phyloP scores from a whole-genome alignment of 2,113 vertebrate genomes.

The Isichthys henryi region DNA sequence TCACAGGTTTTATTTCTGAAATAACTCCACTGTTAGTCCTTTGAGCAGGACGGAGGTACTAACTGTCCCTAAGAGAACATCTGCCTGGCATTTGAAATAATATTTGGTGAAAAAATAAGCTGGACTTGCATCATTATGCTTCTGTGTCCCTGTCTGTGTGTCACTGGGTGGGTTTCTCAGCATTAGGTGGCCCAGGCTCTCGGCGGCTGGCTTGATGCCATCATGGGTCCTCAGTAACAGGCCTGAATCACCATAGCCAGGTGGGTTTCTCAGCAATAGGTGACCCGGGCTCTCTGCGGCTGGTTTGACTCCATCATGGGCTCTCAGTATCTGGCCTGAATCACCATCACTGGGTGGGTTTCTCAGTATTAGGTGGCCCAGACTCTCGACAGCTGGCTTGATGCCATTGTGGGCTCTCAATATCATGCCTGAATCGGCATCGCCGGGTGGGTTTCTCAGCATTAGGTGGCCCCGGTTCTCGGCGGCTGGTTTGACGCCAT shows the following conservation, averaged over 20 bases:
- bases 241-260: neutral
- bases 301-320: neutral
- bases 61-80: neutral
- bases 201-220: neutral
- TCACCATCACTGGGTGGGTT: neutral
- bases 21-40: neutral
- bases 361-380: neutral
- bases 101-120: neutral
- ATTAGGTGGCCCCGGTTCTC: neutral
- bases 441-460: neutral
- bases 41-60: neutral
- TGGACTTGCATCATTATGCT: neutral
- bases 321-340: neutral
- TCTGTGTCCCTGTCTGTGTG: neutral
- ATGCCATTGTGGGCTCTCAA: neutral
- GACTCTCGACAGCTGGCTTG: neutral
- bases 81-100: neutral
- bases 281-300: neutral
- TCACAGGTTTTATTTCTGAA: constrained; percentile 7
- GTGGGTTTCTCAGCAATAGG: neutral
- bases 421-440: neutral
- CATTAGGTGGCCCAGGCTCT: neutral
- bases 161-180: neutral
- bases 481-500: neutral
- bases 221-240: neutral